These are phyloP conservation scores for Rattus norvegicus DNA, from an alignment of 2,113 vertebrate genomes.

Conservation along the genomic window GRCr8 NC_086023.1:101319501-101320000, in stretches of 20 bases:
- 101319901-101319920: background rate
- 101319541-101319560: constrained; percentile 69
- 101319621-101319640: constrained; percentile 49
- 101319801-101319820: background rate
- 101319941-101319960: background rate
- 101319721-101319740: constrained; percentile 14
- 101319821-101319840: background rate
- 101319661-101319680: background rate
- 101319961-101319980: background rate
- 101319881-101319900: background rate
- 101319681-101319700: constrained; percentile 35
- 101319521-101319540: constrained; percentile 56
- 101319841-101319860: background rate
- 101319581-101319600: constrained; percentile 69
- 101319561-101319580: constrained; percentile 58
- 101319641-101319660: constrained; percentile 17
- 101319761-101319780: constrained; percentile 31
- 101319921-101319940: background rate
- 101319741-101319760: background rate
- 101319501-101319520: constrained; percentile 75
- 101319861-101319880: background rate
- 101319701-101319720: background rate
- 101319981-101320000: background rate
- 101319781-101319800: background rate
- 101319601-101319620: constrained; percentile 62